These are phyloP conservation scores for Acanthaster planci DNA, from an alignment of 35 echinoderm and acorn worm species.

Conservation along the genomic window DNA sequence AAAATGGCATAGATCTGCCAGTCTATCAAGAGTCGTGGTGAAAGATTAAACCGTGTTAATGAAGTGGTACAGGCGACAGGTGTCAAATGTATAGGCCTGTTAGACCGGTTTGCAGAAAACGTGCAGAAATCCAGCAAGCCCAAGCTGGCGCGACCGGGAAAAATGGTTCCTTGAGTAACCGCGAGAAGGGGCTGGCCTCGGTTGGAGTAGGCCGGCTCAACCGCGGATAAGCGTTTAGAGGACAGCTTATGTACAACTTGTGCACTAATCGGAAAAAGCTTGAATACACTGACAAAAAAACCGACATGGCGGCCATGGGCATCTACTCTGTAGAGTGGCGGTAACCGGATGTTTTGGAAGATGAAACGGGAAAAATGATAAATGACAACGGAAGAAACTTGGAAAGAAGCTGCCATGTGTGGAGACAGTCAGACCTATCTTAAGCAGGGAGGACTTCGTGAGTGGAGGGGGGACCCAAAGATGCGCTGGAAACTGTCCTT, in stretches of 20 bases:
- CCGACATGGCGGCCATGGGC: too few relatives aligned
- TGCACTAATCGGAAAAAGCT: too few relatives aligned
- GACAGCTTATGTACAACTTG: too few relatives aligned
- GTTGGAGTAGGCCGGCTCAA: too few relatives aligned
- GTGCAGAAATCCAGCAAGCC: constrained; percentile 11
- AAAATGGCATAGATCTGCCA: not conserved
- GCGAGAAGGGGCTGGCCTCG: not conserved
- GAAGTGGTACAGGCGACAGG: constrained; percentile 29
- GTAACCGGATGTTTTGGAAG: not conserved
- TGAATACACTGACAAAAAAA: too few relatives aligned
- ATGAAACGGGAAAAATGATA: not conserved
- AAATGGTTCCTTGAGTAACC: not conserved
- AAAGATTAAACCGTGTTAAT: constrained; percentile 30
- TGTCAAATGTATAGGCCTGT: constrained; percentile 18
- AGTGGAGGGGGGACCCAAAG: not conserved
- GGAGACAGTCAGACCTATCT: too few relatives aligned
- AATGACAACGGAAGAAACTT: not conserved
- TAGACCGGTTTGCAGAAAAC: not conserved
- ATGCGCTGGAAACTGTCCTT: not conserved
- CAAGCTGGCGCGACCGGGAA: not conserved
- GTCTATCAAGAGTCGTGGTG: constrained; percentile 1
- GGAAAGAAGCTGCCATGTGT: too few relatives aligned
- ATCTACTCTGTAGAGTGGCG: not conserved
- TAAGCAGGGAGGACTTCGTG: too few relatives aligned
- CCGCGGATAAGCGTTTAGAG: too few relatives aligned